Base-by-base conservation (phyloP, 1,140 invertebrate species). In the Tribolium madens region DNA sequence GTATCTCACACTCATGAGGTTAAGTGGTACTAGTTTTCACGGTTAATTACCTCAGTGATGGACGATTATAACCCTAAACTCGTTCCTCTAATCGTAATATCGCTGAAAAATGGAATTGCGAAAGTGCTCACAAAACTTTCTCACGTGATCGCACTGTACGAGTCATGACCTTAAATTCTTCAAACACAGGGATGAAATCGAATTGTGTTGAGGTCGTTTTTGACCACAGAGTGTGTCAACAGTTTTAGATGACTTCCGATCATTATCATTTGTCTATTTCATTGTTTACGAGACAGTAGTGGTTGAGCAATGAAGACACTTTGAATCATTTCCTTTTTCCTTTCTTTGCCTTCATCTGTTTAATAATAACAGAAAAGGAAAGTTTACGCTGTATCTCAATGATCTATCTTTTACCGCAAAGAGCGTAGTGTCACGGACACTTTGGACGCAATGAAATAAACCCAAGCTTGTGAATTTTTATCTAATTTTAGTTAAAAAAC, bases 31-130 rank as follows among this genome's bases (percentile, higher is more conserved):
- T 50, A 50, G 48, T 50, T 17, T 50, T 17, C 48, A 50, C 48
- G 14, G 48, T 50, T 50, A 50, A 15, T 50, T 50, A 50, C 48
- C 13, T 2, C 48, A 12, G 15, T 50, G 48, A 50, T 50, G 48
- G 15, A 50, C 48, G 36, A 50, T 14, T 17, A 50, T 15, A 50
- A 17, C 13, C 15, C 48, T 14, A 50, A 50, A 50, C 48, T 15
- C 48, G 48, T 50, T 50, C 48, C 6, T 50, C 48, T 50, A 50
- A 50, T 17, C 48, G 48, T 50, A 50, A 50, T 50, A 50, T 15
- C 48, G 48, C 48, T 50, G 48, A 50, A 50, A 50, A 50, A 50
- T 50, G 15, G 15, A 50, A 50, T 50, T 50, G 48, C 48, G 48
- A 50, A 50, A 50, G 48, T 50, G 13, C 48, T 12, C 36, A 42